Conservation (phyloP, 2,113 vertebrate genomes). For the Eurypyga helias region DNA sequence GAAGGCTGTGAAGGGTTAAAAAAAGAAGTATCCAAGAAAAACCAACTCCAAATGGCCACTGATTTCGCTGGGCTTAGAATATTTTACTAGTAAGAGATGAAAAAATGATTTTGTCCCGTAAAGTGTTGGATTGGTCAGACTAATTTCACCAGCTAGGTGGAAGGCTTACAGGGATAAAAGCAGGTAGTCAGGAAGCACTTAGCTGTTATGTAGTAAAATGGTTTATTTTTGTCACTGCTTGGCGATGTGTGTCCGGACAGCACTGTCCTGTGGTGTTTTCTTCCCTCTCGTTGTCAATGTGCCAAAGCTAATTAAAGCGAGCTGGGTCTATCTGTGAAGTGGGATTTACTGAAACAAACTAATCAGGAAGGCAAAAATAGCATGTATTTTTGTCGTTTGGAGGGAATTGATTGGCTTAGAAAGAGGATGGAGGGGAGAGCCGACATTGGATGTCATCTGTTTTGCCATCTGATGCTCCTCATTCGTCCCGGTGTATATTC, state of each 20-base stretch:
- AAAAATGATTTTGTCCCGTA: conserved; percentile 9
- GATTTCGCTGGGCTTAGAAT: neutral
- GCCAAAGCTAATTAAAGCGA: conserved; percentile 48
- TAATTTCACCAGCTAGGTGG: conserved; percentile 52
- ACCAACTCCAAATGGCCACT: neutral
- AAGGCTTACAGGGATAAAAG: conserved; percentile 43
- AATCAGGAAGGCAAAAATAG: conserved; percentile 62
- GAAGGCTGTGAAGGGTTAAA: neutral
- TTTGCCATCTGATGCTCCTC: conserved; percentile 48
- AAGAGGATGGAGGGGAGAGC: conserved; percentile 7
- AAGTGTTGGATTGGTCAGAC: conserved; percentile 14
- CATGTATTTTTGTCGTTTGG: conserved; percentile 12
- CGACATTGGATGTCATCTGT: neutral
- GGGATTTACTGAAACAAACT: conserved; percentile 50
- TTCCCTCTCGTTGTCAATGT: conserved; percentile 15
- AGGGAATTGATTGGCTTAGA: conserved; percentile 7
- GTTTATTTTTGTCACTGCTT: conserved; percentile 61
- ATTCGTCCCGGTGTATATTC: neutral
- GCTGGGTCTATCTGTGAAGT: conserved; percentile 24
- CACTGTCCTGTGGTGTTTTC: conserved; percentile 30
- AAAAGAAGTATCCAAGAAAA: neutral
- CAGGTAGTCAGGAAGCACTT: conserved; percentile 55
- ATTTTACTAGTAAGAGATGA: neutral
- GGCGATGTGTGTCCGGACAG: neutral
- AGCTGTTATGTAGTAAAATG: conserved; percentile 53